Evolutionary conservation across 2,888 invertebrate genomes (phyloP).

Genomic region (Dicycla oo): DNA sequence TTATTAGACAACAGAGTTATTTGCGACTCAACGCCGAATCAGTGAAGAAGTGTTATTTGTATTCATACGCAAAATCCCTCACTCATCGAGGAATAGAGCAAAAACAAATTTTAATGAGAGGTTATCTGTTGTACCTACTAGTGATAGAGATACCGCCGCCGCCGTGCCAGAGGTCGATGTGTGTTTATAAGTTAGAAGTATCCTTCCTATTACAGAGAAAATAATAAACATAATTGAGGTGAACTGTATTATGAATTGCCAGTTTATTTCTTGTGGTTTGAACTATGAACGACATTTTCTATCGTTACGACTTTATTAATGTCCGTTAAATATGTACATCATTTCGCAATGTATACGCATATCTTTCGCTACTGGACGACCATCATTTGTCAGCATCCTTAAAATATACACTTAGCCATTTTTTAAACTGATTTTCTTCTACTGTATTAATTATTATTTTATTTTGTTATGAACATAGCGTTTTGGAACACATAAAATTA

Average conservation of each 20-base stretch:
- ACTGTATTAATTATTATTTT: too few relatives aligned
- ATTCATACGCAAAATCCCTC: too few relatives aligned
- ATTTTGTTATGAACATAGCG: too few relatives aligned
- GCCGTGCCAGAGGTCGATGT: constrained; percentile 32
- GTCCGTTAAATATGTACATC: neutral
- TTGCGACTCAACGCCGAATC: too few relatives aligned
- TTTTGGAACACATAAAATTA: too few relatives aligned
- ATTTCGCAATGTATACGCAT: too few relatives aligned
- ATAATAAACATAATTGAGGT: neutral
- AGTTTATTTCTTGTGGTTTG: neutral
- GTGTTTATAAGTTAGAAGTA: constrained; percentile 30
- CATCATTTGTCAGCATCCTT: neutral
- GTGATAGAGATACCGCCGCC: constrained; percentile 21
- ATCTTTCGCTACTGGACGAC: neutral
- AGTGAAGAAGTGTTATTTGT: too few relatives aligned
- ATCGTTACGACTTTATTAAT: neutral
- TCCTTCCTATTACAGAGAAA: constrained; percentile 24
- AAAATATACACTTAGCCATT: too few relatives aligned
- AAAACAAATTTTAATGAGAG: constrained; percentile 44
- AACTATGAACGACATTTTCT: too few relatives aligned
- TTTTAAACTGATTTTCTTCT: too few relatives aligned
- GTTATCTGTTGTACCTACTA: constrained; percentile 30
- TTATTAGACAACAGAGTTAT: too few relatives aligned
- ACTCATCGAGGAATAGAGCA: constrained; percentile 21
- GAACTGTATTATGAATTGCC: neutral